Evolutionary conservation across 1,140 invertebrate genomes (phyloP).

Genomic region (Drosophila eugracilis): DNA sequence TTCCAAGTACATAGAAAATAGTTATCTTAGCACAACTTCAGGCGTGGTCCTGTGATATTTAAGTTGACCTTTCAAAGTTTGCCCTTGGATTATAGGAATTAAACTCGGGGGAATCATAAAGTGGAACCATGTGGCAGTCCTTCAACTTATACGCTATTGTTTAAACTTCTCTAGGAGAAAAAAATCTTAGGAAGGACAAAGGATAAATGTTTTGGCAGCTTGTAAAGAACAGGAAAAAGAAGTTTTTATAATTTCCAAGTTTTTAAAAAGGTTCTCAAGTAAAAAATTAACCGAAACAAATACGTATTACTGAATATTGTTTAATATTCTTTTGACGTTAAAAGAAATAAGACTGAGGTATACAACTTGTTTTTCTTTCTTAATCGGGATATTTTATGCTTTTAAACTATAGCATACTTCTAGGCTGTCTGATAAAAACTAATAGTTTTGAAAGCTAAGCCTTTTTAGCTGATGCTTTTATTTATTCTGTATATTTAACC

Average conservation of each 20-base stretch:
- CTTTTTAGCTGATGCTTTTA: no score
- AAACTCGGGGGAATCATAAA: slow-evolving; percentile 26
- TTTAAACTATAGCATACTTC: neutral
- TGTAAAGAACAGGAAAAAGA: slow-evolving; percentile 1
- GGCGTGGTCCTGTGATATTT: slow-evolving; percentile 28
- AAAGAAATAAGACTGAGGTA: no score
- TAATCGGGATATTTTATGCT: no score
- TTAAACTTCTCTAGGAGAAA: slow-evolving; percentile 18
- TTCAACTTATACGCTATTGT: slow-evolving; percentile 20
- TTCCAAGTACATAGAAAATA: neutral
- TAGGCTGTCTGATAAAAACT: neutral
- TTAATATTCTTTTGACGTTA: no score
- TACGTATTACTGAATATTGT: no score
- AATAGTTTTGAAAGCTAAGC: no score
- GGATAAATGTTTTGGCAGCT: slow-evolving; percentile 7
- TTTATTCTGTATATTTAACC: neutral
- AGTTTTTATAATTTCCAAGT: neutral
- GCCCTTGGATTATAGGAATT: slow-evolving; percentile 24
- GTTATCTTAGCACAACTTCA: neutral
- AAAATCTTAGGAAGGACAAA: slow-evolving; percentile 11
- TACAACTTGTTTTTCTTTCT: no score
- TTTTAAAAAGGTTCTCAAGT: neutral
- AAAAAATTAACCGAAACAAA: neutral
- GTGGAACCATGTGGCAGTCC: slow-evolving; percentile 14
- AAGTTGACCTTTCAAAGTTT: slow-evolving; percentile 31